phyloP scores from a whole-genome alignment of 1,140 invertebrate species.

The Lepidotrigona ventralis region DNA sequence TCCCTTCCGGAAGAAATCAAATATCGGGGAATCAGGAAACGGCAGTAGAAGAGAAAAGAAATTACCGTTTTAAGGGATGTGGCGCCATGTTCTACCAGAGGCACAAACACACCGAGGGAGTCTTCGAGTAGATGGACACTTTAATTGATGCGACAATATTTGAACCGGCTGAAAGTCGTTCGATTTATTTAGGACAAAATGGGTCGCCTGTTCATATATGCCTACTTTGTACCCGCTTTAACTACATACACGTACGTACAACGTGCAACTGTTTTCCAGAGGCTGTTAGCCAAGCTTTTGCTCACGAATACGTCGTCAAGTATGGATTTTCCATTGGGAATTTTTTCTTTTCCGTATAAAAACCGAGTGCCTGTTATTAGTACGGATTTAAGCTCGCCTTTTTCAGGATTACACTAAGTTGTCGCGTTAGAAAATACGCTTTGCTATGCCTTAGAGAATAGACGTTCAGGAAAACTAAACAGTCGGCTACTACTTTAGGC shows the following conservation, averaged over 20 bases:
- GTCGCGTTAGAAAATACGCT: not conserved
- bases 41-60: not conserved
- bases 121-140: constrained; percentile 45
- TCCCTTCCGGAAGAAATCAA: constrained; percentile 24
- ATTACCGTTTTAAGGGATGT: constrained; percentile 6
- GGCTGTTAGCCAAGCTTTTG: not conserved
- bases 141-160: constrained; percentile 78
- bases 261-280: constrained; percentile 55
- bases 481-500: too few relatives aligned
- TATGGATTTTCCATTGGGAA: constrained; percentile 4
- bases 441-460: not conserved
- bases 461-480: not conserved
- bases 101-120: constrained; percentile 33
- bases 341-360: not conserved
- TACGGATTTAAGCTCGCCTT: not conserved
- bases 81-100: constrained; percentile 39
- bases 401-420: too few relatives aligned
- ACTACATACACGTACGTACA: constrained; percentile 40
- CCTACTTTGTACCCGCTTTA: constrained; percentile 55
- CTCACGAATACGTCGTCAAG: not conserved
- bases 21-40: not conserved
- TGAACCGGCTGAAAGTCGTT: constrained; percentile 70
- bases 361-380: not conserved
- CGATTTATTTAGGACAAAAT: constrained; percentile 73
- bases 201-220: constrained; percentile 48